These are phyloP conservation scores for Muntiacus muntjak DNA, from an alignment of 2,113 vertebrate species.

Conservation along the genomic window DNA sequence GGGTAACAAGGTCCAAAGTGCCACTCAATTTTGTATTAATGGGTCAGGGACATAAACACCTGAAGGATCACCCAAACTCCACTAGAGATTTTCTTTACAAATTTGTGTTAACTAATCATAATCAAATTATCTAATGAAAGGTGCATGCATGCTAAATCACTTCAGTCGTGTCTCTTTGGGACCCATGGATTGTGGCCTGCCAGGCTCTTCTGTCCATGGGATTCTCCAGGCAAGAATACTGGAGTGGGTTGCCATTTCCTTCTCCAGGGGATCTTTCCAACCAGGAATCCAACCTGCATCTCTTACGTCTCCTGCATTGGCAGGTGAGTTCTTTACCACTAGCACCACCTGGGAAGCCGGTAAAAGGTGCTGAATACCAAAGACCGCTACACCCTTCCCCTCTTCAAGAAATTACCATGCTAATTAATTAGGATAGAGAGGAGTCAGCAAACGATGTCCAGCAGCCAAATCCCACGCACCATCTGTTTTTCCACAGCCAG, in stretches of 20 bases:
- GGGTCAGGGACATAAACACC: neutral
- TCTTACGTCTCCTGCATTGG: neutral
- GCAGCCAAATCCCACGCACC: neutral
- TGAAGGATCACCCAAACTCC: neutral
- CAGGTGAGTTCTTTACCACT: neutral
- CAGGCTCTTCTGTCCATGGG: neutral
- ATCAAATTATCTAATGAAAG: neutral
- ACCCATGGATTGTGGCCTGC: neutral
- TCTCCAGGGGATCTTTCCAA: neutral
- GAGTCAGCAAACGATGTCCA: neutral
- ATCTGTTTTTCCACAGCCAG: neutral
- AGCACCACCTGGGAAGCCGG: neutral
- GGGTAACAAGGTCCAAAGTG: neutral
- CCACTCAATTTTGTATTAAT: neutral
- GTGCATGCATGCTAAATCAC: neutral
- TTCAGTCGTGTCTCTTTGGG: neutral
- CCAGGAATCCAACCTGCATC: neutral
- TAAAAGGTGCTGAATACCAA: neutral
- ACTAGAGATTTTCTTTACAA: neutral
- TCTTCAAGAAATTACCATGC: neutral
- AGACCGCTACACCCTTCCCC: neutral
- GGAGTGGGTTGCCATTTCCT: neutral
- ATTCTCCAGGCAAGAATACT: neutral
- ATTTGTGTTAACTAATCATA: neutral
- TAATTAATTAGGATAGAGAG: neutral